These are phyloP conservation scores for Malaclemys terrapin DNA, from an alignment of 2,113 vertebrate species.

Conservation along the genomic window DNA sequence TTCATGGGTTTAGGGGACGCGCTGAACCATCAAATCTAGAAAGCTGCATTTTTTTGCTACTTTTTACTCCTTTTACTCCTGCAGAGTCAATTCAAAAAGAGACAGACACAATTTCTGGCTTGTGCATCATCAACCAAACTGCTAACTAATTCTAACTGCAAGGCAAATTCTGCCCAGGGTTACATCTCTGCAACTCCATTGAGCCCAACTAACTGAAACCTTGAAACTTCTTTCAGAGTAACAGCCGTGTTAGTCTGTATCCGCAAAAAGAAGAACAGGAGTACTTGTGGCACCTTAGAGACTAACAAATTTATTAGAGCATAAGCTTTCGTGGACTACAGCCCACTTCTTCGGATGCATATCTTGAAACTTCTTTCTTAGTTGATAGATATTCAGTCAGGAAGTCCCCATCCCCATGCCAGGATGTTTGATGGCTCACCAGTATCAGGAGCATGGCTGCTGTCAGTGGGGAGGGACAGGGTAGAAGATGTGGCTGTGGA, in stretches of 20 bases:
- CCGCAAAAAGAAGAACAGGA: no score
- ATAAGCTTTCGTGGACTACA: no score
- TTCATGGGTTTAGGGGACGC: neutral
- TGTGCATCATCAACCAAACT: neutral
- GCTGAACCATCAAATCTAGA: neutral
- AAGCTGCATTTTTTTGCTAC: neutral
- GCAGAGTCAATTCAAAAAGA: neutral
- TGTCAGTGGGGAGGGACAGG: conserved; percentile 28
- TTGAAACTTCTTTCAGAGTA: conserved; percentile 41
- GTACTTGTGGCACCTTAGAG: no score
- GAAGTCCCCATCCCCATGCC: neutral
- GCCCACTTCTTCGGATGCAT: no score
- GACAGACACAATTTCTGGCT: neutral
- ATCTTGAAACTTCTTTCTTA: conserved; percentile 40
- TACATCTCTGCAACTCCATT: neutral
- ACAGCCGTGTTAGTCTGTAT: no score
- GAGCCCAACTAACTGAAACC: neutral
- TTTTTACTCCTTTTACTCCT: neutral
- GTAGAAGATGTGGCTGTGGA: conserved; percentile 1
- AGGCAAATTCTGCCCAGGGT: neutral
- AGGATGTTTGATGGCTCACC: neutral
- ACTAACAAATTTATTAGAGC: no score
- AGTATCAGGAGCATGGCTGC: conserved; percentile 9
- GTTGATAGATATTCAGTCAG: conserved; percentile 29
- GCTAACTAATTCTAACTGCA: neutral